Base-by-base conservation (phyloP, 2,113 vertebrate genomes). In the Rhizomys pruinosus region DNA sequence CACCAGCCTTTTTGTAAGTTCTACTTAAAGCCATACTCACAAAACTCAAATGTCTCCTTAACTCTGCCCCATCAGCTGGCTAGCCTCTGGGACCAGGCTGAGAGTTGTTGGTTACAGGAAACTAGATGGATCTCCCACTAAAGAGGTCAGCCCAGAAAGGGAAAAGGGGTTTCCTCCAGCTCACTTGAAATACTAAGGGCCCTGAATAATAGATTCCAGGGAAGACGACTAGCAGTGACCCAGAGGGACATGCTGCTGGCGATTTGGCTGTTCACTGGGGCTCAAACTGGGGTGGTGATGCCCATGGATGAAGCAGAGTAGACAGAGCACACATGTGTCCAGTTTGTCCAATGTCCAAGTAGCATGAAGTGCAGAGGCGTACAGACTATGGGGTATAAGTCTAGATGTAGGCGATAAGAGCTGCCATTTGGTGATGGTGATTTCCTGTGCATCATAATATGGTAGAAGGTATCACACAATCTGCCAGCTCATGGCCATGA, bases 381-480 rank as follows among this genome's bases (percentile, higher is more conserved):
- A 3, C 17, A 63, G 55, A 5, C 23, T 0, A 0, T 2, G 12
- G 23, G 3, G 0, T 34, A 57, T 9, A 5, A 20, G 27, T 29
- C 25, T 8, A 76, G 34, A 52, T 23, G 23, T 39, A 23, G 68
- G 69, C 47, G n/a, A n/a, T n/a, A 8, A 23, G 5, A 27, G n/a
- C n/a, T n/a, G n/a, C n/a, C n/a, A n/a, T 84, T 74, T 82, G 59
- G 25, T 32, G 22, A 37, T 15, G 23, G n/a, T 52, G 32, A 32
- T 42, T 39, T 69, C 20, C 17, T 79, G 10, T 61, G 52, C 15
- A 4, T 59, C 39, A 17, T 57, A n/a, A n/a, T n/a, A n/a, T n/a
- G n/a, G n/a, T n/a, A n/a, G n/a, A n/a, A n/a, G n/a, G n/a, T n/a
- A 34, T 61, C 55, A 19, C 22, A n/a, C 0, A 0, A 27, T 42